phyloP scores from a whole-genome alignment of 2,113 vertebrate genomes.

The Cynoglossus semilaevis region DNA sequence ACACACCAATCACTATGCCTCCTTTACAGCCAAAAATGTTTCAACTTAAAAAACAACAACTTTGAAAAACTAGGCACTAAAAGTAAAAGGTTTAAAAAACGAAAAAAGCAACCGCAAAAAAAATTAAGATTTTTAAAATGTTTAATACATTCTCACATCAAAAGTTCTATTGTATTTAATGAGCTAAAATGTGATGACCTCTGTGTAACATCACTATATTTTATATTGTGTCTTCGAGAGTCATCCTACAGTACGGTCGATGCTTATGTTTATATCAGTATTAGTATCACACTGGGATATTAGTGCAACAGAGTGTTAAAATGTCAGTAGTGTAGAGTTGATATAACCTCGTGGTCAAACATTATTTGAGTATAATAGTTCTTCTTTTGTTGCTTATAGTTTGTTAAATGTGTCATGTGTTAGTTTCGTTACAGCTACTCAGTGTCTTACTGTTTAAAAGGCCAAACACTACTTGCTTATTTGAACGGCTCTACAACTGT shows the following conservation, averaged over 20 bases:
- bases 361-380: constrained; percentile 32
- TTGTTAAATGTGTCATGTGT: constrained; percentile 19
- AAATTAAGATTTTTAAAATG: constrained; percentile 32
- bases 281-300: constrained; percentile 42
- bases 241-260: constrained; percentile 26
- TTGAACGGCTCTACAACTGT: constrained; percentile 57
- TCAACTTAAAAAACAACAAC: constrained; percentile 28
- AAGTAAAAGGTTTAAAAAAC: constrained; percentile 15
- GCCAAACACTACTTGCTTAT: constrained; percentile 45
- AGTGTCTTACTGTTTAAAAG: constrained; percentile 26
- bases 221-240: constrained; percentile 32
- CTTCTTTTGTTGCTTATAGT: constrained; percentile 22
- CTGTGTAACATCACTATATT: constrained; percentile 40
- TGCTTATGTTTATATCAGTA: constrained; percentile 40
- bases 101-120: constrained; percentile 45
- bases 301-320: constrained; percentile 46
- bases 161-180: constrained; percentile 37
- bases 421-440: constrained; percentile 32
- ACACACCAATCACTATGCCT: constrained; percentile 28
- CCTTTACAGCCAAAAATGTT: constrained; percentile 33
- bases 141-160: constrained; percentile 56
- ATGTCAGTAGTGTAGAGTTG: constrained; percentile 12
- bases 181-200: constrained; percentile 40
- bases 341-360: constrained; percentile 16
- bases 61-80: constrained; percentile 50